Conservation (phyloP, 1,140 invertebrate genomes). For the Littorina saxatilis region DNA sequence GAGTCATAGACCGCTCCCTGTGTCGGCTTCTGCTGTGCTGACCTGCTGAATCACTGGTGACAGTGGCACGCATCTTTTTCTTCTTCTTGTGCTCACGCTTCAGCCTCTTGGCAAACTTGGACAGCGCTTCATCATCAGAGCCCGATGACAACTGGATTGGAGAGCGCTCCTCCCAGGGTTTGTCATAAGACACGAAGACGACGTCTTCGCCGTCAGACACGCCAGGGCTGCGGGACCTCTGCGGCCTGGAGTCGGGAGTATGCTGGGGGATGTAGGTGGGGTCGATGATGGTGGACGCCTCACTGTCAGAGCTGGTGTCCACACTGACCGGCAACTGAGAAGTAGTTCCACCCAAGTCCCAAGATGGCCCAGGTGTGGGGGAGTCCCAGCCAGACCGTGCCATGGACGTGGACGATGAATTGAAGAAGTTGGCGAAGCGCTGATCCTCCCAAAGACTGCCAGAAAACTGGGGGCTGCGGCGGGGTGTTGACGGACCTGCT, state of each 20-base stretch:
- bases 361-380: constrained; percentile 65
- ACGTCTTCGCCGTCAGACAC: constrained; percentile 56
- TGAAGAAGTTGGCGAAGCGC: background rate
- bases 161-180: constrained; percentile 78
- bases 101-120: constrained; percentile 41
- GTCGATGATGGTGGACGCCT: constrained; percentile 36
- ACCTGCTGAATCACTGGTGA: background rate
- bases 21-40: background rate
- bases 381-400: constrained; percentile 59
- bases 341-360: constrained; percentile 36
- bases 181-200: constrained; percentile 77
- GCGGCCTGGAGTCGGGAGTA: background rate
- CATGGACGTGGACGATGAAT: background rate
- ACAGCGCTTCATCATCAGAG: constrained; percentile 65
- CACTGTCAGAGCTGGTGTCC: constrained; percentile 42
- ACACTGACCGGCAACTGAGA: constrained; percentile 20
- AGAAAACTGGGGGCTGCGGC: background rate
- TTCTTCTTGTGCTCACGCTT: constrained; percentile 42
- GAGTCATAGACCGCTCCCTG: constrained; percentile 20
- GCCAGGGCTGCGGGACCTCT: background rate
- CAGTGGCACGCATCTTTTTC: no score
- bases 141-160: constrained; percentile 77
- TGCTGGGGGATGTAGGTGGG: background rate
- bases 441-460: background rate
- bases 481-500: background rate